These are phyloP conservation scores for Ellobium chinense DNA, from an alignment of 2,888 invertebrate species.

Conservation along the genomic window DNA sequence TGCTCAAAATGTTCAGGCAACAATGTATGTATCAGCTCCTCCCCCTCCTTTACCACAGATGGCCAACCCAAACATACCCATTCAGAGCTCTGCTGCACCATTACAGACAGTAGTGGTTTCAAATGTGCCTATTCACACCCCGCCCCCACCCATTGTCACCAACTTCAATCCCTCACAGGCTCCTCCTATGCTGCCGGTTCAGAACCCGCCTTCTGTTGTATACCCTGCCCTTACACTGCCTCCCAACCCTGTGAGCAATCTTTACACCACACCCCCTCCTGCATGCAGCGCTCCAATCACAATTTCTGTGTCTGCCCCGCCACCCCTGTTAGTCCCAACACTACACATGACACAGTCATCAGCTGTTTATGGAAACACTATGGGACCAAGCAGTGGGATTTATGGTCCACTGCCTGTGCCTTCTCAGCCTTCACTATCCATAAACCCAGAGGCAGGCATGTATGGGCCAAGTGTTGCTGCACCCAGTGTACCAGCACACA, in stretches of 20 bases:
- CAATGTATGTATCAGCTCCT: slow-evolving; percentile 6
- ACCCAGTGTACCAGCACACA: background rate
- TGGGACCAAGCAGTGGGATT: background rate
- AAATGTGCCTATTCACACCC: slow-evolving; percentile 15
- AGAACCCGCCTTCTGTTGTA: slow-evolving; percentile 16
- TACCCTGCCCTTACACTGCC: slow-evolving; percentile 21
- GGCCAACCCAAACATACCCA: background rate
- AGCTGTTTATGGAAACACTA: slow-evolving; percentile 3
- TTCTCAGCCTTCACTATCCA: background rate
- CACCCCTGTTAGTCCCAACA: background rate
- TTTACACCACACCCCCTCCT: slow-evolving; percentile 13
- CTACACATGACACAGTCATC: background rate
- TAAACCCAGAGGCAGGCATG: slow-evolving; percentile 1
- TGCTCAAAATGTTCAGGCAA: slow-evolving; percentile 23
- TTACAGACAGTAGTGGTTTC: slow-evolving; percentile 31
- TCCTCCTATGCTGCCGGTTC: slow-evolving; percentile 4
- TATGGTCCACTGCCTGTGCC: slow-evolving; percentile 12
- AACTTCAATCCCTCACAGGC: slow-evolving; percentile 7
- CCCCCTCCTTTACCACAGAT: slow-evolving; percentile 10
- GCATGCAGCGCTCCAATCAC: slow-evolving; percentile 12
- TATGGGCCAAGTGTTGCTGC: background rate
- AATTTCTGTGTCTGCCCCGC: slow-evolving; percentile 2
- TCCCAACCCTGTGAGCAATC: slow-evolving; percentile 14
- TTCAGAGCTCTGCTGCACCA: slow-evolving; percentile 9
- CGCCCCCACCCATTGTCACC: slow-evolving; percentile 22